Conservation (phyloP, 2,888 invertebrate species). For the Acleris emargana region DNA sequence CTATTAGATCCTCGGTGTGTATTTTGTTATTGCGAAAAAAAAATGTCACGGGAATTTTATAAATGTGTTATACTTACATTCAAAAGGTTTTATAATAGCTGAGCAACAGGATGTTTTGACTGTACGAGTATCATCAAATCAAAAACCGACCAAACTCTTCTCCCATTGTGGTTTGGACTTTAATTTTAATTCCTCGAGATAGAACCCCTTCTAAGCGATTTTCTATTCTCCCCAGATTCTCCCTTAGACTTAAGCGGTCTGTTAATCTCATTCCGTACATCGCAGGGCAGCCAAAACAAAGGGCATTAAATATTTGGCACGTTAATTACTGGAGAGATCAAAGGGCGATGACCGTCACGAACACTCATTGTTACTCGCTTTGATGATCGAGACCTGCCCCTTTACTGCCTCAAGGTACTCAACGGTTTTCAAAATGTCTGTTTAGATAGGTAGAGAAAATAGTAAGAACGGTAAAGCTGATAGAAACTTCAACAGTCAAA, state of each 20-base stretch:
- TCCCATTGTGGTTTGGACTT: no score
- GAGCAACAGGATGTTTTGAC: no score
- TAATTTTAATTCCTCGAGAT: no score
- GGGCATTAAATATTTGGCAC: slow-evolving; percentile 58
- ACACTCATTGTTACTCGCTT: slow-evolving; percentile 64
- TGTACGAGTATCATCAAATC: no score
- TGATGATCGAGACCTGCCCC: slow-evolving; percentile 57
- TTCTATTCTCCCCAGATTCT: no score
- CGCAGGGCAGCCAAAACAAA: slow-evolving; percentile 24
- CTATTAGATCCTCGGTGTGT: slow-evolving; percentile 10
- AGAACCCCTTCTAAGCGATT: not conserved
- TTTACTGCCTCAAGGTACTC: slow-evolving; percentile 40
- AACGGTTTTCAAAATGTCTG: slow-evolving; percentile 17
- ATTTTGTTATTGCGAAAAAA: not conserved
- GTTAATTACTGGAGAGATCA: slow-evolving; percentile 57
- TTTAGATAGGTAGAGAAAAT: not conserved
- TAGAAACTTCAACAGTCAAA: not conserved
- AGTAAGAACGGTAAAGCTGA: not conserved
- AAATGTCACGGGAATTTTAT: not conserved
- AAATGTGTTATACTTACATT: not conserved
- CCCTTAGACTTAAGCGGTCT: not conserved
- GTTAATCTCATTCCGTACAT: slow-evolving; percentile 29
- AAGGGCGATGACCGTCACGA: slow-evolving; percentile 66
- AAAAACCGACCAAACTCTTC: no score
- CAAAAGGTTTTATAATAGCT: no score